phyloP scores from a whole-genome alignment of 2,888 invertebrate genomes.

The Steinernema hermaphroditum region DNA sequence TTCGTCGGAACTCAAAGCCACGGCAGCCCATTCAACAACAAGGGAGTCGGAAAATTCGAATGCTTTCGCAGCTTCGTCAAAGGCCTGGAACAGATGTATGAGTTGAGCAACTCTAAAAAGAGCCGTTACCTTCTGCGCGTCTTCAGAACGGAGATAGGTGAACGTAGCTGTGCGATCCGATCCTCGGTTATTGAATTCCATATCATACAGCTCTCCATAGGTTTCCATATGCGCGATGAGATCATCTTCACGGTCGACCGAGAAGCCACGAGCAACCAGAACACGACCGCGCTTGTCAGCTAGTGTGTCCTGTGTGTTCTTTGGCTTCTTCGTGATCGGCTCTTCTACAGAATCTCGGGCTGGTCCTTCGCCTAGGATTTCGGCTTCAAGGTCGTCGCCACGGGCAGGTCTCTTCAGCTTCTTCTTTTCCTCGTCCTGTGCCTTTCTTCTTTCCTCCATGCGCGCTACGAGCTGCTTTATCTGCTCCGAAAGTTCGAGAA shows the following conservation, averaged over 20 bases:
- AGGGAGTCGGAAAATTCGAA: not conserved
- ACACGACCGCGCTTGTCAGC: slow-evolving; percentile 17
- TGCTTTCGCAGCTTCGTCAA: slow-evolving; percentile 37
- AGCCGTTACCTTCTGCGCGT: slow-evolving; percentile 34
- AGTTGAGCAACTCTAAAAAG: not conserved
- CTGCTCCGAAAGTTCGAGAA: not conserved
- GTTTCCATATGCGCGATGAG: slow-evolving; percentile 41
- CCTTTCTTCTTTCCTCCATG: not conserved
- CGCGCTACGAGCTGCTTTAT: not conserved
- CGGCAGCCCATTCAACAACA: slow-evolving; percentile 40
- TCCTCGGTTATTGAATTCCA: slow-evolving; percentile 32
- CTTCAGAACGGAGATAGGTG: slow-evolving; percentile 35
- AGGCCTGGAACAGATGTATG: slow-evolving; percentile 6
- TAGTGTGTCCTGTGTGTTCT: not conserved
- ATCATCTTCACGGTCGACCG: slow-evolving; percentile 34
- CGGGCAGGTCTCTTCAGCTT: slow-evolving; percentile 19
- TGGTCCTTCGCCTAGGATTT: slow-evolving; percentile 9
- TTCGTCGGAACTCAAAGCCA: slow-evolving; percentile 33
- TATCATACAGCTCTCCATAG: slow-evolving; percentile 41
- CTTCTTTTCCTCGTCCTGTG: not conserved
- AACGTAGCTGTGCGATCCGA: slow-evolving; percentile 32
- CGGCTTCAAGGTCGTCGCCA: slow-evolving; percentile 19
- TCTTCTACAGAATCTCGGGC: not conserved
- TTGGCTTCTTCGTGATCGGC: not conserved
- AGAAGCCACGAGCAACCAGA: slow-evolving; percentile 34